These are phyloP conservation scores for Eulemur rubriventer DNA, from an alignment of 2,797 vertebrate species.

Conservation along the genomic window DNA sequence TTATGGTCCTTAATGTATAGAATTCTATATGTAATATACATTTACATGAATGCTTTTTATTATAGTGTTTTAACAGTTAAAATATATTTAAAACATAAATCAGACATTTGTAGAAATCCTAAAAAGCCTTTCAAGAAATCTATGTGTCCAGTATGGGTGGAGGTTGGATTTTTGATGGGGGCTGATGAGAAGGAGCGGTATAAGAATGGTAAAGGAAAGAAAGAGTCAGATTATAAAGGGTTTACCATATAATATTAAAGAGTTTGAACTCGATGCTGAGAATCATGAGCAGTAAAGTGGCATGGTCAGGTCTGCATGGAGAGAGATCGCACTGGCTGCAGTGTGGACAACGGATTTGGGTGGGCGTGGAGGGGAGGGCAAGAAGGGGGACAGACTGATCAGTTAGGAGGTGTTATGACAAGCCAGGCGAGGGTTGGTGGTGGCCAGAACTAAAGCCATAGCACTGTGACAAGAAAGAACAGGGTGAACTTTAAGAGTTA, in stretches of 20 bases:
- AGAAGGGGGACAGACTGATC: background rate
- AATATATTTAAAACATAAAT: slow-evolving; percentile 24
- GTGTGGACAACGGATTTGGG: background rate
- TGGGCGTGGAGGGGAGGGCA: background rate
- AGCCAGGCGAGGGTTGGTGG: background rate
- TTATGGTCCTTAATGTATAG: background rate
- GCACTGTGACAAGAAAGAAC: background rate
- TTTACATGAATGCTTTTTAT: background rate
- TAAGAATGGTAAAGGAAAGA: background rate
- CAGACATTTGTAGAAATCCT: slow-evolving; percentile 14
- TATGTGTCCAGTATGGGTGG: background rate
- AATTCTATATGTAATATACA: background rate
- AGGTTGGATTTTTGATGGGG: background rate
- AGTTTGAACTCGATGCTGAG: background rate
- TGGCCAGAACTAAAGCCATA: background rate
- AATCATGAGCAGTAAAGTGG: background rate
- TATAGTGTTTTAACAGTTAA: background rate
- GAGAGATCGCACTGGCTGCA: background rate
- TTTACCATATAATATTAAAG: background rate
- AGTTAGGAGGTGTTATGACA: background rate
- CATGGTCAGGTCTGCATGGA: background rate
- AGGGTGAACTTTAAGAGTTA: background rate
- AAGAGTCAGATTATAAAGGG: background rate
- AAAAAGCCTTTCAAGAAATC: background rate
- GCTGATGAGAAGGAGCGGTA: background rate